These are phyloP conservation scores for Euclidia mi DNA, from an alignment of 2,888 invertebrate species.

Conservation along the genomic window DNA sequence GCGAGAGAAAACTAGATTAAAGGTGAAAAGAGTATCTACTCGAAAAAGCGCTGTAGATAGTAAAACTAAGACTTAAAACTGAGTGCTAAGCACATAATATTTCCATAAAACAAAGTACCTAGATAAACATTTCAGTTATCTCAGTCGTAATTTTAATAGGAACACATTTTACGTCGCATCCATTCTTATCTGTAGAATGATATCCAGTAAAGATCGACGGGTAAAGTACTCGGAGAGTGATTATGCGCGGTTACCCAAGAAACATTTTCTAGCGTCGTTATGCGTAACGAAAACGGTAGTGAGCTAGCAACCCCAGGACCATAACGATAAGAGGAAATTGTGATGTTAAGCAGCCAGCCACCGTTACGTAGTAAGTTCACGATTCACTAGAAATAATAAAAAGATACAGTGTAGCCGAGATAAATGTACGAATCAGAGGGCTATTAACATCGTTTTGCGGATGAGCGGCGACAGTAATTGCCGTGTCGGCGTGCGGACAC, in stretches of 20 bases:
- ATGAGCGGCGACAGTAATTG: conserved; percentile 89
- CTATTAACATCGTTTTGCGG: conserved; percentile 88
- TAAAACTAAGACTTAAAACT: conserved; percentile 25
- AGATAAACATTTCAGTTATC: conserved; percentile 25
- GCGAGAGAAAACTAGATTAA: conserved; percentile 36
- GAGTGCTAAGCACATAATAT: conserved; percentile 30
- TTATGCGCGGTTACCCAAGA: conserved; percentile 61
- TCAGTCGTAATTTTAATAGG: conserved; percentile 43
- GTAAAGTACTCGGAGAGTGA: conserved; percentile 53
- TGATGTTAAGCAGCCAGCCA: conserved; percentile 51
- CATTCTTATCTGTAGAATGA: conserved; percentile 49
- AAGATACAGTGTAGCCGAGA: conserved; percentile 74
- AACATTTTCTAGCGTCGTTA: conserved; percentile 66
- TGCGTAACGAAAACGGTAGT: conserved; percentile 60
- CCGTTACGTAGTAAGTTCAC: conserved; percentile 55
- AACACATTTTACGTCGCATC: conserved; percentile 43
- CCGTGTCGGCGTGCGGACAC: conserved; percentile 84
- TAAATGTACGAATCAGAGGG: conserved; percentile 84
- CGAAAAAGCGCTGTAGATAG: conserved; percentile 27
- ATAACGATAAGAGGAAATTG: conserved; percentile 62
- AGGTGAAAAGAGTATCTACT: conserved; percentile 40
- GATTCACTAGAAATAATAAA: conserved; percentile 66
- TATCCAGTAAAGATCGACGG: conserved; percentile 50
- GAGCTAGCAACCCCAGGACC: conserved; percentile 56
- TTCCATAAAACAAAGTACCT: conserved; percentile 36